Percentiles rank a stretch among this genome's conserved stretches.
These are phyloP conservation scores for Sepioteuthis lessoniana DNA, from an alignment of 2,888 invertebrate species.

Conservation along the genomic window DNA sequence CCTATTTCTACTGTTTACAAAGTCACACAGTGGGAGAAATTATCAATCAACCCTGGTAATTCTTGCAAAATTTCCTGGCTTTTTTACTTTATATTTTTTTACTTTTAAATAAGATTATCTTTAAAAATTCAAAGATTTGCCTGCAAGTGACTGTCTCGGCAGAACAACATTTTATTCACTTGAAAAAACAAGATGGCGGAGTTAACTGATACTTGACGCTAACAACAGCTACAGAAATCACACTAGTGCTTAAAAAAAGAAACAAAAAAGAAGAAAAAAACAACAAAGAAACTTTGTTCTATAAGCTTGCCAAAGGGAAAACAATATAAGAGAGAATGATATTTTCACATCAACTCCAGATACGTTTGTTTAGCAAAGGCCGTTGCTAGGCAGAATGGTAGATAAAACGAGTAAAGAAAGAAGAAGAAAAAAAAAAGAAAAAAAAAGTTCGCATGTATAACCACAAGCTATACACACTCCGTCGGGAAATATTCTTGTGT, in stretches of 20 bases:
- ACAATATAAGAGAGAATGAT: not conserved
- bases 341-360: not conserved
- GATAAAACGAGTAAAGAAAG: not conserved
- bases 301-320: not conserved
- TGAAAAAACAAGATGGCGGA: not conserved
- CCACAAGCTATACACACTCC: too few relatives aligned
- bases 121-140: too few relatives aligned
- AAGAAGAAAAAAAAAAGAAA: too few relatives aligned
- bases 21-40: too few relatives aligned
- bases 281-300: not conserved
- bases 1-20: too few relatives aligned
- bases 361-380: not conserved
- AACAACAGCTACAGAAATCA: not conserved
- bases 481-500: too few relatives aligned
- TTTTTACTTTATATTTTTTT: too few relatives aligned
- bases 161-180: not conserved
- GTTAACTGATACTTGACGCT: not conserved
- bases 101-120: too few relatives aligned
- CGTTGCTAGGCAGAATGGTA: not conserved
- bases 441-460: too few relatives aligned
- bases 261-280: not conserved
- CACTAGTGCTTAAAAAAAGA: not conserved
- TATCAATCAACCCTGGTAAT: too few relatives aligned
- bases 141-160: not conserved
- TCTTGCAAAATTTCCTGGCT: too few relatives aligned